Evolutionary conservation across 2,797 vertebrate species (phyloP).

Genomic region (Lacerta agilis): DNA sequence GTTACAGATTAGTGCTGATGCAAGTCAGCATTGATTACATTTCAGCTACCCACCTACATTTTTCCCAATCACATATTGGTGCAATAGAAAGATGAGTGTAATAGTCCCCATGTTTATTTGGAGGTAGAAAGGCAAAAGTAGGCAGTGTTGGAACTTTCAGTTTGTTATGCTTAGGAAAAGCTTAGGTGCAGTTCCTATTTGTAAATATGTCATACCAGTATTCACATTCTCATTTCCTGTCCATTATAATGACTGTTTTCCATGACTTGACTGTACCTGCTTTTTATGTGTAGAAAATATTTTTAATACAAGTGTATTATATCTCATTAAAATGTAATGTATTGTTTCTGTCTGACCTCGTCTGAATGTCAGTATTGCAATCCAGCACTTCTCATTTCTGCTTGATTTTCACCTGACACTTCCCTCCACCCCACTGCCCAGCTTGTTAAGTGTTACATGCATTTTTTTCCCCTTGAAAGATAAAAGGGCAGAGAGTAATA

Average conservation of each 20-base stretch:
- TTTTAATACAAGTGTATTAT: background rate
- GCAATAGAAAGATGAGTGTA: background rate
- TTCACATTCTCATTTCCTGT: background rate
- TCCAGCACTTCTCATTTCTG: background rate
- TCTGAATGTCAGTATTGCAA: background rate
- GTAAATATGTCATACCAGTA: background rate
- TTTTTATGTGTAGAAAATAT: background rate
- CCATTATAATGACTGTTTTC: background rate
- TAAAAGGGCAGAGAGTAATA: background rate
- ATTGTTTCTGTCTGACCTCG: background rate
- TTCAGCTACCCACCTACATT: background rate
- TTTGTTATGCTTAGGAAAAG: background rate
- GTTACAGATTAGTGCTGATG: background rate
- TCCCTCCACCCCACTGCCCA: background rate
- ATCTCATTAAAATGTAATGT: background rate
- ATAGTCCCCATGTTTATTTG: background rate
- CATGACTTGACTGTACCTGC: background rate
- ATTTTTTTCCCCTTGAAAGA: background rate
- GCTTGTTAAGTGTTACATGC: background rate
- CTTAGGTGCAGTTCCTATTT: background rate
- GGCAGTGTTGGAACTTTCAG: background rate
- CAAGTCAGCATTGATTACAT: constrained; percentile 33
- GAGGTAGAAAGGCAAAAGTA: background rate
- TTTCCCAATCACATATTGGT: constrained; percentile 30
- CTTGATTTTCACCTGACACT: background rate